A percentile compares a stretch with the other conserved stretches of the same genome.
Evolutionary conservation across 2,797 vertebrate species (phyloP).

Genomic region (Tenualosa ilisha): DNA sequence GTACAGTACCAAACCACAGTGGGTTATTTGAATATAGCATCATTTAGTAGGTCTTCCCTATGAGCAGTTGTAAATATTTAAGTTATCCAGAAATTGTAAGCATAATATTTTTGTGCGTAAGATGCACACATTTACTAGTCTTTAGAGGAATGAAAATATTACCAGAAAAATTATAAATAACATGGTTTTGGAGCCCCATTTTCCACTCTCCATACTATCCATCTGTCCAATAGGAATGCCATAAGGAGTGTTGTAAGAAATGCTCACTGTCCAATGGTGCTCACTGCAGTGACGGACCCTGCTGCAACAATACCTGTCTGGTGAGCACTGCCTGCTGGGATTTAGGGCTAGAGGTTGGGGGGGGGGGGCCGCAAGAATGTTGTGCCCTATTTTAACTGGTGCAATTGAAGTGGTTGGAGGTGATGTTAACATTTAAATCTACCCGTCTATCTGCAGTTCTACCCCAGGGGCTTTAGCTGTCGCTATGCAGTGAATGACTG

Average conservation of each 20-base stretch:
- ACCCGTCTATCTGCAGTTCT: conserved; percentile 78
- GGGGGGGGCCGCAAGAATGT: background rate
- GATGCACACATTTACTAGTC: too few species aligned
- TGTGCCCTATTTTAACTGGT: too few species aligned
- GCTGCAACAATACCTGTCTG: conserved; percentile 94
- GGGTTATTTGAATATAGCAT: background rate
- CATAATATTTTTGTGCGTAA: too few species aligned
- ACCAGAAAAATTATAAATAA: too few species aligned
- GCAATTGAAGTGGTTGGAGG: background rate
- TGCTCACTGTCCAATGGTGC: conserved; percentile 96
- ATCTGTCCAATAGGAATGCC: conserved; percentile 84
- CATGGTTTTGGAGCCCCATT: background rate
- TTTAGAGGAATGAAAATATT: too few species aligned
- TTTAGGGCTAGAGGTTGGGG: background rate
- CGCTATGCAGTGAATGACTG: conserved; percentile 94
- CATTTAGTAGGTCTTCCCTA: background rate
- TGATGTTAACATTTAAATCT: background rate
- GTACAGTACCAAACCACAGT: background rate
- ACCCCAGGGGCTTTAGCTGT: conserved; percentile 89
- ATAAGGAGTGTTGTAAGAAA: conserved; percentile 95
- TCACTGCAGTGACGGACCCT: conserved; percentile 95
- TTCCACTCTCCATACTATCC: background rate
- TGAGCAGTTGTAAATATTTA: background rate
- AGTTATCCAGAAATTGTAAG: too few species aligned
- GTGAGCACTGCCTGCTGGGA: conserved; percentile 67